Evolutionary conservation across 2,888 invertebrate species (phyloP).

Genomic region (Nomada fabriciana): DNA sequence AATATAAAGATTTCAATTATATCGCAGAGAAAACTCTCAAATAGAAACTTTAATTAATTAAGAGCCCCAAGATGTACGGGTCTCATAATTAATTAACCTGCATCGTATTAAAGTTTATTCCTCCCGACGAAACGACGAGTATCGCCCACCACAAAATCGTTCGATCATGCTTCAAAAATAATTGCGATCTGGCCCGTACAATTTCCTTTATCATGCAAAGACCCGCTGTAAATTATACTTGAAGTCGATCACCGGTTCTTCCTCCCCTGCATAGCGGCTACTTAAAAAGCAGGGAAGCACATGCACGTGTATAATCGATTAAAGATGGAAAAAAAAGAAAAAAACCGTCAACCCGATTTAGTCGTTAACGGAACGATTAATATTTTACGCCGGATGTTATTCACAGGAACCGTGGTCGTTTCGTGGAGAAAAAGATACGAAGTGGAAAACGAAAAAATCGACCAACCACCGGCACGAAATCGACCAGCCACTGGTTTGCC

Average conservation of each 20-base stretch:
- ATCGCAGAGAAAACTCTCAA: no score
- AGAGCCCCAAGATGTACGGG: no score
- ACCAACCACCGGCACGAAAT: no score
- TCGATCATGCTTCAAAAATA: not conserved
- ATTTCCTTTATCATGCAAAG: not conserved
- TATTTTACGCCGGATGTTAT: slow-evolving; percentile 17
- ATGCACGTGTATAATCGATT: slow-evolving; percentile 6
- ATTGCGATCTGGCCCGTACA: not conserved
- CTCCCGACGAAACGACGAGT: no score
- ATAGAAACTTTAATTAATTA: no score
- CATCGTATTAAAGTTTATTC: no score
- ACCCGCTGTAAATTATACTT: not conserved
- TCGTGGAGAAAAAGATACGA: not conserved
- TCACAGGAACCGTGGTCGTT: not conserved
- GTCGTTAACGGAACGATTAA: not conserved
- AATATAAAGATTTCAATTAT: not conserved
- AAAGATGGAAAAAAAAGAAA: not conserved
- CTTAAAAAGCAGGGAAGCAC: not conserved
- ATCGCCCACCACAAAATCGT: not conserved
- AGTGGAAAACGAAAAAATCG: not conserved
- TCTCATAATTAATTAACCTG: no score
- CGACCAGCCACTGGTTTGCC: not conserved
- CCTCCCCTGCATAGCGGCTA: not conserved
- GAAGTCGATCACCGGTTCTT: not conserved
- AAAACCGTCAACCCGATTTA: not conserved